A percentile compares a stretch with the other conserved stretches of the same genome.
phyloP scores from a whole-genome alignment of 2,113 vertebrate genomes.

The Poecile atricapillus region DNA sequence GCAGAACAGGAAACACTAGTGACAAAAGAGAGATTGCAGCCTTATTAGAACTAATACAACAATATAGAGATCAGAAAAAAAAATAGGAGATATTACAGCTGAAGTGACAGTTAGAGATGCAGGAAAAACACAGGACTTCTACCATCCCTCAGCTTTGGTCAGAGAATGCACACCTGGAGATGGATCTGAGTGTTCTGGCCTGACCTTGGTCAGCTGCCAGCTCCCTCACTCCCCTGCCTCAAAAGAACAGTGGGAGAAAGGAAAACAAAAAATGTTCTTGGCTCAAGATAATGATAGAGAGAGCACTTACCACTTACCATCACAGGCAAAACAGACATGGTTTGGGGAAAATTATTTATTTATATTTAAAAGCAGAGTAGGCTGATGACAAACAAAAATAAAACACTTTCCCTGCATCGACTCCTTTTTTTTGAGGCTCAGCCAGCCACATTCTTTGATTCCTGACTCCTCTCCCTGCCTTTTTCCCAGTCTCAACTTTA shows the following conservation, averaged over 20 bases:
- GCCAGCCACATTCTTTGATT: background rate
- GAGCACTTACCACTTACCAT: background rate
- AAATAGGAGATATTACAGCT: slow-evolving; percentile 74
- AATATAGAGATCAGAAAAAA: slow-evolving; percentile 71
- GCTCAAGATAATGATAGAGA: background rate
- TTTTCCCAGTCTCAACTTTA: too few species aligned
- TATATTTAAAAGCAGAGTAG: background rate
- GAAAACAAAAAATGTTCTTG: background rate
- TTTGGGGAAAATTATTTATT: background rate
- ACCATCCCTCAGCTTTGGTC: slow-evolving; percentile 59
- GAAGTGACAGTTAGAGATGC: slow-evolving; percentile 70
- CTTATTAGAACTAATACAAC: slow-evolving; percentile 71
- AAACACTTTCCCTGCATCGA: background rate
- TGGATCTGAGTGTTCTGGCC: background rate
- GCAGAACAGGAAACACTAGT: slow-evolving; percentile 66
- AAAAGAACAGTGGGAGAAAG: background rate
- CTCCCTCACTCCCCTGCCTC: background rate
- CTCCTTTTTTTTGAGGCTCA: background rate
- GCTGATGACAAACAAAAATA: background rate
- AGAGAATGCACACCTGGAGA: slow-evolving; percentile 61
- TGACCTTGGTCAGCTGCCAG: background rate
- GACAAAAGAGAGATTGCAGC: slow-evolving; percentile 74
- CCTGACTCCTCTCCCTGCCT: background rate
- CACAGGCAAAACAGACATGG: background rate
- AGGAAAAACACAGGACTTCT: slow-evolving; percentile 45